A percentile compares a stretch with the other conserved stretches of the same genome.
These are phyloP conservation scores for Halisarca cf. caerulea DNA, from an alignment of 37 sponge, comb jelly and placozoan species.

Conservation along the genomic window DNA sequence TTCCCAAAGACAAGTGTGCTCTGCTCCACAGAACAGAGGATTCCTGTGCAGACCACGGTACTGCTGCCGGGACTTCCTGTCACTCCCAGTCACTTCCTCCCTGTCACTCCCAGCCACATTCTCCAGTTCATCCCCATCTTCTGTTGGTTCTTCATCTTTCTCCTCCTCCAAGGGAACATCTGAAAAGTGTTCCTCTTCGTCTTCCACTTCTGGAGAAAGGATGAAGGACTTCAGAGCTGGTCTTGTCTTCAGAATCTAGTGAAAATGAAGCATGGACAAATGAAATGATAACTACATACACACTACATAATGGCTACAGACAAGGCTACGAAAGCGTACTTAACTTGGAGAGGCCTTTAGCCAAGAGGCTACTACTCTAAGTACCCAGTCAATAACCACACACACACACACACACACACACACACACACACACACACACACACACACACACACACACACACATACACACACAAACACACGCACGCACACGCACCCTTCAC, in stretches of 20 bases:
- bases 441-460: too few species aligned
- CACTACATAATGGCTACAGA: too few species aligned
- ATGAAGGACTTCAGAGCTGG: conserved; percentile 71
- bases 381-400: too few species aligned
- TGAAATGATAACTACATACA: not conserved
- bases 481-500: too few species aligned
- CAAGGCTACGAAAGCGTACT: too few species aligned
- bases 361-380: too few species aligned
- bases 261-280: not conserved
- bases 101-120: not conserved
- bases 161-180: conserved; percentile 45
- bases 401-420: too few species aligned
- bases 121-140: not conserved
- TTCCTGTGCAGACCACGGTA: conserved; percentile 62
- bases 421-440: too few species aligned
- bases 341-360: too few species aligned
- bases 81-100: conserved; percentile 14
- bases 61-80: not conserved
- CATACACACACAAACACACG: too few species aligned
- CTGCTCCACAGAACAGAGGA: conserved; percentile 82
- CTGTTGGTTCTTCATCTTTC: not conserved
- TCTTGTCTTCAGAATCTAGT: conserved; percentile 63
- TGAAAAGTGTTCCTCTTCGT: conserved; percentile 68
- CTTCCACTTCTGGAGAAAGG: conserved; percentile 61
- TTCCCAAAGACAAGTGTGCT: conserved; percentile 86